Evolutionary conservation across 2,888 invertebrate genomes (phyloP).

Genomic region (Tetragonula carbonaria): DNA sequence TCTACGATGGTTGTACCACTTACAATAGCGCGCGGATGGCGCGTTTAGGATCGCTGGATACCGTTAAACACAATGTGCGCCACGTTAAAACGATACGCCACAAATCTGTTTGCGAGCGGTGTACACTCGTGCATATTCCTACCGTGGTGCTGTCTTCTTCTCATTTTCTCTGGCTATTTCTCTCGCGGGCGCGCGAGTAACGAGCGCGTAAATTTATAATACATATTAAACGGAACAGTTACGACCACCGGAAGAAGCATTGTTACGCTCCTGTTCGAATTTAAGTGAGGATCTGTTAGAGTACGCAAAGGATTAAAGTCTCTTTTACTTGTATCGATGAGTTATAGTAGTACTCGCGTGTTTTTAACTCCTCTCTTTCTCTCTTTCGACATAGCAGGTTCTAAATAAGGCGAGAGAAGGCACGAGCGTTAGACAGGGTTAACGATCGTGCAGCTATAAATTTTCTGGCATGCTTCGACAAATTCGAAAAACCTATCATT

Average conservation of each 20-base stretch:
- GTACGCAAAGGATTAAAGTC: constrained; percentile 40
- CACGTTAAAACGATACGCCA: constrained; percentile 34
- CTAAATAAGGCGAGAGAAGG: constrained; percentile 51
- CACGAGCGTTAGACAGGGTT: constrained; percentile 36
- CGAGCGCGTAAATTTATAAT: constrained; percentile 49
- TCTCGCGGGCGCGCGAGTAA: not conserved
- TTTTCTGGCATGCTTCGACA: constrained; percentile 19
- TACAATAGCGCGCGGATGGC: constrained; percentile 20
- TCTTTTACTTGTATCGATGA: constrained; percentile 24
- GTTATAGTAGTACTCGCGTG: constrained; percentile 18
- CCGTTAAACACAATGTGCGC: constrained; percentile 48
- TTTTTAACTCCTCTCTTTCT: too few relatives aligned
- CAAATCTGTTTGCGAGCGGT: constrained; percentile 5
- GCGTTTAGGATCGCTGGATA: constrained; percentile 37
- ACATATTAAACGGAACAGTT: constrained; percentile 54
- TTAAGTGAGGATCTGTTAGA: too few relatives aligned
- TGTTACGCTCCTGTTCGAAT: constrained; percentile 37
- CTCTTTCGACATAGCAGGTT: not conserved
- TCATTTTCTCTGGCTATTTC: not conserved
- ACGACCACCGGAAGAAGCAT: constrained; percentile 24
- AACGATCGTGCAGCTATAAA: constrained; percentile 52
- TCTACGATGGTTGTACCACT: not conserved
- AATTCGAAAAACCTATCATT: constrained; percentile 25
- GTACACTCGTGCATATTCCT: constrained; percentile 1
- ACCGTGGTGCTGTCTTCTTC: not conserved